These are phyloP conservation scores for Aricia agestis DNA, from an alignment of 1,140 invertebrate species.

Conservation along the genomic window DNA sequence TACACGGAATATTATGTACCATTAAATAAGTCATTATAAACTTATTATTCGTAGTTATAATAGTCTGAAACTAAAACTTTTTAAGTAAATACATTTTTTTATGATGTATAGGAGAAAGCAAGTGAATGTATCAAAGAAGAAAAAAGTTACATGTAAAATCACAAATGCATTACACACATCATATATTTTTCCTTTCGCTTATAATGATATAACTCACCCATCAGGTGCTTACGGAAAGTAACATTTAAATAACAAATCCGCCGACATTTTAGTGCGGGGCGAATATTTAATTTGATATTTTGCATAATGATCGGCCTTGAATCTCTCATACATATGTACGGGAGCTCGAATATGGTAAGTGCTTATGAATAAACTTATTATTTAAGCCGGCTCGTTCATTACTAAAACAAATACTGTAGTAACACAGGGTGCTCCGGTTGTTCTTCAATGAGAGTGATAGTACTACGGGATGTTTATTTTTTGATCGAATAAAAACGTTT, in stretches of 20 bases:
- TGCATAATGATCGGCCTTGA: conserved; percentile 71
- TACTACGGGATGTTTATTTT: not conserved
- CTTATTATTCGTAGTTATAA: too few relatives aligned
- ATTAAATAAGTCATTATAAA: too few relatives aligned
- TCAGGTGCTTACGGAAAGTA: not conserved
- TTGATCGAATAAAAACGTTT: too few relatives aligned
- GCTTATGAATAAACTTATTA: conserved; percentile 75
- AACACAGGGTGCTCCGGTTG: conserved; percentile 57
- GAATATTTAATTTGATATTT: conserved; percentile 75
- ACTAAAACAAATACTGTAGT: conserved; percentile 75
- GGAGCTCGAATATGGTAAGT: conserved; percentile 71
- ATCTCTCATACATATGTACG: conserved; percentile 75
- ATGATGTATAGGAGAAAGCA: too few relatives aligned
- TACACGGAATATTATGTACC: too few relatives aligned
- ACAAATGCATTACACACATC: not conserved
- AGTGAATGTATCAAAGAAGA: too few relatives aligned
- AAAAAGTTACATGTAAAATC: not conserved
- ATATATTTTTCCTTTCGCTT: too few relatives aligned
- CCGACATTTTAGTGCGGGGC: conserved; percentile 66
- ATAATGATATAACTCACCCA: not conserved
- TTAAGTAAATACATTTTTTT: too few relatives aligned
- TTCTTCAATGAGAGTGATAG: conserved; percentile 20
- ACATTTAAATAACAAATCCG: conserved; percentile 74
- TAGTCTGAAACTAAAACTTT: too few relatives aligned
- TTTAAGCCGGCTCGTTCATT: conserved; percentile 74